Conservation (phyloP, 2,888 invertebrate genomes). For the Plusia festucae region DNA sequence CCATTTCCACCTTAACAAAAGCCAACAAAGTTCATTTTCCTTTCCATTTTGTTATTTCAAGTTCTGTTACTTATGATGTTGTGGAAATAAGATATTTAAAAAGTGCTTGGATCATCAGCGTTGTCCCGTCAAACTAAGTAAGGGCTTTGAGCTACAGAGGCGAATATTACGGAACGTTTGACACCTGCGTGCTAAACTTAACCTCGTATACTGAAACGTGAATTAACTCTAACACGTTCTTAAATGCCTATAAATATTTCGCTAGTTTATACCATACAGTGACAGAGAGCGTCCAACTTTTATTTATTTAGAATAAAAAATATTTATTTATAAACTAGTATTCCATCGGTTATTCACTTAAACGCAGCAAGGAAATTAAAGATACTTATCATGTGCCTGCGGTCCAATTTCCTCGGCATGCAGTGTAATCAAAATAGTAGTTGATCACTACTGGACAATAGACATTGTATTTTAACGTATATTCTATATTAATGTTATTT, state of each 20-base stretch:
- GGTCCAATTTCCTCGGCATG: conserved; percentile 5
- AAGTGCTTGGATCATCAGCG: neutral
- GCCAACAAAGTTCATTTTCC: conserved; percentile 13
- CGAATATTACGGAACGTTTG: neutral
- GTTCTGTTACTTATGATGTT: conserved; percentile 40
- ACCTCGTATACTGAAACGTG: too few species aligned
- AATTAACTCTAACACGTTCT: too few species aligned
- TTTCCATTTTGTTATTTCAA: neutral
- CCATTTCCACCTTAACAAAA: conserved; percentile 17
- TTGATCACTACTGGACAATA: neutral
- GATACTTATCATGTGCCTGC: conserved; percentile 1
- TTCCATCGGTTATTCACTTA: neutral
- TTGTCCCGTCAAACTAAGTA: neutral
- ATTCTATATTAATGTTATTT: neutral
- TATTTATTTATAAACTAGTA: neutral
- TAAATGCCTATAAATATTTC: too few species aligned
- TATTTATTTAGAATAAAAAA: neutral
- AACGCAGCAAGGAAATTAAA: neutral
- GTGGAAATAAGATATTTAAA: conserved; percentile 10
- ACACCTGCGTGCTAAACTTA: neutral
- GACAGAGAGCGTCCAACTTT: neutral
- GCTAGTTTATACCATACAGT: too few species aligned
- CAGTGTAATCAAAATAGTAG: neutral
- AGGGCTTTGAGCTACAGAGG: neutral
- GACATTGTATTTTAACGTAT: neutral